Conservation (phyloP, 1,140 invertebrate genomes). For the Nebria ingens region DNA sequence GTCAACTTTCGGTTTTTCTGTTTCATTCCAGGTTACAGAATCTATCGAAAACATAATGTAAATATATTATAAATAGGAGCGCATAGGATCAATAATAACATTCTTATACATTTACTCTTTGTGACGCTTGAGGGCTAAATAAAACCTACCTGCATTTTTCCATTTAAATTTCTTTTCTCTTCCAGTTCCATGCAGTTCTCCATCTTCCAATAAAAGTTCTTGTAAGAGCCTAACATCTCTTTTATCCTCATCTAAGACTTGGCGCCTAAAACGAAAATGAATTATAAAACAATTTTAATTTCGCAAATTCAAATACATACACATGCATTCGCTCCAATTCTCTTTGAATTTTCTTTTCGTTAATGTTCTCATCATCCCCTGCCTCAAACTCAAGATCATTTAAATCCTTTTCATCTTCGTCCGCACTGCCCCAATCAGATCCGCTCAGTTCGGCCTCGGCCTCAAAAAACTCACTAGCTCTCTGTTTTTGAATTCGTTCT, state of each 20-base stretch:
- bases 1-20: slow-evolving; percentile 26
- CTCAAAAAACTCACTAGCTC: slow-evolving; percentile 61
- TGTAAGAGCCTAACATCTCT: slow-evolving; percentile 64
- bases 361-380: slow-evolving; percentile 65
- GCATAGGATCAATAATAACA: too few species aligned
- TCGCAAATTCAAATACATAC: slow-evolving; percentile 31
- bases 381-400: slow-evolving; percentile 65
- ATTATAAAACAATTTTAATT: background rate
- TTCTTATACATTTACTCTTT: too few species aligned
- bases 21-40: slow-evolving; percentile 21
- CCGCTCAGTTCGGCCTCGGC: slow-evolving; percentile 79
- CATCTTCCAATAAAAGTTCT: slow-evolving; percentile 76
- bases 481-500: slow-evolving; percentile 23
- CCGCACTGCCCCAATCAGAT: slow-evolving; percentile 65
- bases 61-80: too few species aligned
- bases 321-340: slow-evolving; percentile 62
- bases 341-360: slow-evolving; percentile 50
- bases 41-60: background rate
- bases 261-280: slow-evolving; percentile 40
- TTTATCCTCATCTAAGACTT: slow-evolving; percentile 71
- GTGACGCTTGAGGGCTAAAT: too few species aligned
- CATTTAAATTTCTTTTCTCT: slow-evolving; percentile 70
- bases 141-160: slow-evolving; percentile 69
- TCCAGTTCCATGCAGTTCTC: slow-evolving; percentile 66
- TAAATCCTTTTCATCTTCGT: slow-evolving; percentile 64